Conservation (phyloP, 1,140 invertebrate genomes). For the Hyles euphorbiae region DNA sequence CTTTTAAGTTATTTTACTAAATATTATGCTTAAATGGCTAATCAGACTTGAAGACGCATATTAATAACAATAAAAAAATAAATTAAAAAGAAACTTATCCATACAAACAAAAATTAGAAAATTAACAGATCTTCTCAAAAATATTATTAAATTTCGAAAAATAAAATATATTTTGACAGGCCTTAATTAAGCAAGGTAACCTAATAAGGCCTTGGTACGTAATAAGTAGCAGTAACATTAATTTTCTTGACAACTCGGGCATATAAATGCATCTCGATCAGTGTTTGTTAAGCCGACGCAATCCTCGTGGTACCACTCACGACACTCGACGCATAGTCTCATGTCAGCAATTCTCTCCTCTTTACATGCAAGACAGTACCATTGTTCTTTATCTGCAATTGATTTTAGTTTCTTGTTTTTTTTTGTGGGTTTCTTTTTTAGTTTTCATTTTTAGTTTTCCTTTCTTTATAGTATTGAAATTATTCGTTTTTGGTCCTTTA, state of each 20-base stretch:
- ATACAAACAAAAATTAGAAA: too few relatives aligned
- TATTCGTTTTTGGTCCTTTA: background rate
- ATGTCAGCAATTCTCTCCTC: constrained; percentile 21
- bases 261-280: constrained; percentile 8
- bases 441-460: constrained; percentile 7
- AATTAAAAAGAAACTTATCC: too few relatives aligned
- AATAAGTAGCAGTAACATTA: constrained; percentile 1
- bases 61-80: too few relatives aligned
- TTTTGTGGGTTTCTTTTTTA: constrained; percentile 16
- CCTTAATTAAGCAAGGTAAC: background rate
- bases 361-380: constrained; percentile 25
- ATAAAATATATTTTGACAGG: too few relatives aligned
- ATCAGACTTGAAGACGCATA: too few relatives aligned
- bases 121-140: too few relatives aligned
- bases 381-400: background rate
- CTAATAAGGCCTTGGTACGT: background rate
- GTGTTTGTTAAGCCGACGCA: constrained; percentile 10
- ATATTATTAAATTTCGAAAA: too few relatives aligned
- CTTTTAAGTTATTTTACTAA: too few relatives aligned
- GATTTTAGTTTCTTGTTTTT: too few relatives aligned
- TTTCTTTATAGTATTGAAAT: constrained; percentile 7
- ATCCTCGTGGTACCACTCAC: constrained; percentile 13
- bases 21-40: too few relatives aligned
- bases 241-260: constrained; percentile 7
- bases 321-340: constrained; percentile 16